These are phyloP conservation scores for Ceraclea dissimilis DNA, from an alignment of 2,888 invertebrate species.

Conservation along the genomic window DNA sequence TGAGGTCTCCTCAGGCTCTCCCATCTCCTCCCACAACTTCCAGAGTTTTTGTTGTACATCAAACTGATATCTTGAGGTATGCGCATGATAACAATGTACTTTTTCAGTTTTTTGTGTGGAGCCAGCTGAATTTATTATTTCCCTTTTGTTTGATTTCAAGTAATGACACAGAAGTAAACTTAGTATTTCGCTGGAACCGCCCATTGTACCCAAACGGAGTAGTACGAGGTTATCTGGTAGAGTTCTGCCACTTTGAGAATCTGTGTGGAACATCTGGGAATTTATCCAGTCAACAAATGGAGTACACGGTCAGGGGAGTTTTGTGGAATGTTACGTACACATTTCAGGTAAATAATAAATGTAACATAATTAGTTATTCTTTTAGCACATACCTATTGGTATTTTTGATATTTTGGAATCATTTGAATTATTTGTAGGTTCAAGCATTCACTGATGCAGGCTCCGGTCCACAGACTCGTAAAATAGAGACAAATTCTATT, in stretches of 20 bases:
- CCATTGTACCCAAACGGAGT: constrained; percentile 69
- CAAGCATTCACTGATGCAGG: constrained; percentile 75
- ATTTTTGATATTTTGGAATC: no score
- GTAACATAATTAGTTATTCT: background rate
- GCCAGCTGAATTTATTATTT: background rate
- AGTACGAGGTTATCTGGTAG: constrained; percentile 62
- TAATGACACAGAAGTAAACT: constrained; percentile 37
- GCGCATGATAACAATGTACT: background rate
- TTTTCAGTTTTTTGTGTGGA: background rate
- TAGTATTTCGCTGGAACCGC: constrained; percentile 72
- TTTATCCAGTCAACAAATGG: constrained; percentile 45
- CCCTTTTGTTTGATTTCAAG: constrained; percentile 5
- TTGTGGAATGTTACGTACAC: constrained; percentile 57
- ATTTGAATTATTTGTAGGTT: no score
- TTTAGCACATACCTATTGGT: background rate
- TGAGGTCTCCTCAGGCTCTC: constrained; percentile 72
- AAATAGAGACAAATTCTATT: constrained; percentile 58
- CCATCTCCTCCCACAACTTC: constrained; percentile 69
- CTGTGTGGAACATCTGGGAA: constrained; percentile 45
- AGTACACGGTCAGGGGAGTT: constrained; percentile 51
- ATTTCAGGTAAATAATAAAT: constrained; percentile 57
- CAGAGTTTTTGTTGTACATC: constrained; percentile 57
- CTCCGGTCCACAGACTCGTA: constrained; percentile 60
- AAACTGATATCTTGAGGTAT: constrained; percentile 14
- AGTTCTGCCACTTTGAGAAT: constrained; percentile 55